Evolutionary conservation across 1,140 invertebrate genomes (phyloP).

Genomic region (Drosophila tropicalis): DNA sequence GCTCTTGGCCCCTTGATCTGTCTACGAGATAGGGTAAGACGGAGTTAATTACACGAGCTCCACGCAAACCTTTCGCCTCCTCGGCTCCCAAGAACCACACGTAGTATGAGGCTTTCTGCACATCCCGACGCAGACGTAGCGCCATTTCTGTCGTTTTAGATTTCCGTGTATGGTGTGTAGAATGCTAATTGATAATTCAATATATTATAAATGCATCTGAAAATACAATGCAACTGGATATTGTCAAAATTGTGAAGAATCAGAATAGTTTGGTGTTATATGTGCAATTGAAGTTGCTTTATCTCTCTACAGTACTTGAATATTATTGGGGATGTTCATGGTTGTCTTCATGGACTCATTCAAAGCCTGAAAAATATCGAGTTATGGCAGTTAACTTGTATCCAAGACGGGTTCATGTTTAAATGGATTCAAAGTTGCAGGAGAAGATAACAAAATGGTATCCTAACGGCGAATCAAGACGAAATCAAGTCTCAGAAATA

Average conservation of each 20-base stretch:
- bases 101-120: slow-evolving; percentile 98
- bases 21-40: slow-evolving; percentile 93
- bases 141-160: slow-evolving; percentile 84
- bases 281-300: background rate
- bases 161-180: background rate
- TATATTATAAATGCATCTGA: slow-evolving; percentile 12
- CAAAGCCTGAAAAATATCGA: no score
- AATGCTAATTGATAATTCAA: background rate
- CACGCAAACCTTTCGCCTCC: slow-evolving; percentile 94
- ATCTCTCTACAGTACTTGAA: no score
- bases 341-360: no score
- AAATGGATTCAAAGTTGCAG: slow-evolving; percentile 33
- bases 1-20: slow-evolving; percentile 92
- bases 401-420: background rate
- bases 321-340: no score
- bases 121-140: slow-evolving; percentile 90
- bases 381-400: background rate
- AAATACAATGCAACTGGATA: background rate
- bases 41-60: slow-evolving; percentile 90
- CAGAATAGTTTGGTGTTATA: background rate
- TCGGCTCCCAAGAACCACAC: slow-evolving; percentile 99
- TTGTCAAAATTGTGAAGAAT: background rate
- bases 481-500: slow-evolving; percentile 14
- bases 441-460: slow-evolving; percentile 2
- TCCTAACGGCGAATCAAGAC: slow-evolving; percentile 42